Evolutionary conservation across 2,113 vertebrate genomes (phyloP).

Genomic region (human): GRCh38 chr11:31027001-31027500

Average conservation of each 20-base stretch:
- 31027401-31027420: not conserved
- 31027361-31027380: not conserved
- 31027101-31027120: conserved; percentile 49
- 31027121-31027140: conserved; percentile 9
- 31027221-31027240: not conserved
- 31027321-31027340: not conserved
- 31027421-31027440: not conserved
- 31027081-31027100: conserved; percentile 63
- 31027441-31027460: not conserved
- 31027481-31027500: not conserved
- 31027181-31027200: not conserved
- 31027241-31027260: not conserved
- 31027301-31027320: not conserved
- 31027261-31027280: not conserved
- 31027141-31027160: conserved; percentile 48
- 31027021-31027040: conserved; percentile 16
- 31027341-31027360: not conserved
- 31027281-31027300: not conserved
- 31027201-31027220: not conserved
- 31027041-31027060: conserved; percentile 25
- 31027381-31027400: not conserved
- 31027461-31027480: not conserved
- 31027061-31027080: conserved; percentile 66
- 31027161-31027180: conserved; percentile 45
- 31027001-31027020: not conserved